Evolutionary conservation across 2,888 invertebrate species (phyloP).

Genomic region (Tetramorium bicarinatum): DNA sequence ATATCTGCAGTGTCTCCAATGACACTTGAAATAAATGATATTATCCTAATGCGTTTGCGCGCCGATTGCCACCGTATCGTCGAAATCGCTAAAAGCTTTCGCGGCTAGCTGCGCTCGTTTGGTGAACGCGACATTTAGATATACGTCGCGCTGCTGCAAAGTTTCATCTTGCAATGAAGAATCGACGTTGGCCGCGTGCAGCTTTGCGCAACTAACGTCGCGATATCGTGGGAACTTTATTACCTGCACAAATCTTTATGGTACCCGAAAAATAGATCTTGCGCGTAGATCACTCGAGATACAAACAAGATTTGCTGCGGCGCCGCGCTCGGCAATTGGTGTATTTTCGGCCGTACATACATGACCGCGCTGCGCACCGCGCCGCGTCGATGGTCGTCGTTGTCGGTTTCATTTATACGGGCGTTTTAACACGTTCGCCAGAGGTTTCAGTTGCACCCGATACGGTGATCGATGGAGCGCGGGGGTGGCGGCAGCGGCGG

Average conservation of each 20-base stretch:
- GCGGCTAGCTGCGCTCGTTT: background rate
- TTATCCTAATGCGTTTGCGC: constrained; percentile 28
- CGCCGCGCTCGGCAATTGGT: constrained; percentile 10
- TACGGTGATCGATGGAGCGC: constrained; percentile 61
- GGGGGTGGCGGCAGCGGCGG: no score
- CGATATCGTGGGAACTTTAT: constrained; percentile 28
- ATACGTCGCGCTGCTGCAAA: background rate
- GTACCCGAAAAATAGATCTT: constrained; percentile 26
- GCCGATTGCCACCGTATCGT: constrained; percentile 5
- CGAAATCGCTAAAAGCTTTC: background rate
- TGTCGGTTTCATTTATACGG: constrained; percentile 34
- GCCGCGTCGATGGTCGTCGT: background rate
- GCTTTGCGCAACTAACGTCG: background rate
- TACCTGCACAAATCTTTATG: constrained; percentile 25
- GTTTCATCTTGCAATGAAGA: background rate
- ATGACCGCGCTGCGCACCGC: background rate
- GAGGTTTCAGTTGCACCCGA: constrained; percentile 34
- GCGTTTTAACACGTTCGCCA: constrained; percentile 44
- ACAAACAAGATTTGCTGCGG: constrained; percentile 42
- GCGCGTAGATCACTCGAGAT: constrained; percentile 8
- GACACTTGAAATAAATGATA: constrained; percentile 42
- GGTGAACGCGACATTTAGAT: background rate
- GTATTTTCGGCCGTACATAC: background rate
- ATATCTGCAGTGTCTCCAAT: constrained; percentile 17
- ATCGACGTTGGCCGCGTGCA: background rate